phyloP scores from a whole-genome alignment of 2,113 vertebrate species.

The Falco punctatus region DNA sequence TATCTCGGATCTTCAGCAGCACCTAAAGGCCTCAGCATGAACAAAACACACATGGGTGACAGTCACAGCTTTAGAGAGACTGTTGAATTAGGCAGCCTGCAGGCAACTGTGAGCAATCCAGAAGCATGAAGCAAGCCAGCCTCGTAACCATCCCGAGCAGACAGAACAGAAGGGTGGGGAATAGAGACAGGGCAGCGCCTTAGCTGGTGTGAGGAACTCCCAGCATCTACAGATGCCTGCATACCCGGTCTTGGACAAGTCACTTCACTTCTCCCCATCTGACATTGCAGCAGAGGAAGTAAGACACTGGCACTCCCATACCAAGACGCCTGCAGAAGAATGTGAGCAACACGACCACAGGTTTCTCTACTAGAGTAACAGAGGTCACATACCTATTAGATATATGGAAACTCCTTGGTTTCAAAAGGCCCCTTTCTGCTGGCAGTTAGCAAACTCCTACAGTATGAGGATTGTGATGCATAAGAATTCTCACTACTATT shows the following conservation, averaged over 20 bases:
- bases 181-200: not conserved
- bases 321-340: not conserved
- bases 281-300: not conserved
- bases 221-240: not conserved
- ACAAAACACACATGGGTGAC: rapidly evolving
- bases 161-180: not conserved
- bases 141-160: not conserved
- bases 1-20: not conserved
- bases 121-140: not conserved
- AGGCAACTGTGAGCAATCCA: rapidly evolving
- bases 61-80: not conserved
- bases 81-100: not conserved
- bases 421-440: rapidly evolving
- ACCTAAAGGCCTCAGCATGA: not conserved
- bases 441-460: not conserved
- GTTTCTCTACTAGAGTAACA: not conserved
- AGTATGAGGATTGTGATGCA: not conserved
- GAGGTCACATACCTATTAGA: not conserved
- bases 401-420: not conserved
- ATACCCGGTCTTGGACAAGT: not conserved
- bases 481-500: not conserved
- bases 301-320: not conserved
- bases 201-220: not conserved
- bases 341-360: rapidly evolving
- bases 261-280: not conserved